Evolutionary conservation across 2,888 invertebrate genomes (phyloP), one percentile per base, ranked within the genome.

Genomic region (Octodonta nipae): DNA sequence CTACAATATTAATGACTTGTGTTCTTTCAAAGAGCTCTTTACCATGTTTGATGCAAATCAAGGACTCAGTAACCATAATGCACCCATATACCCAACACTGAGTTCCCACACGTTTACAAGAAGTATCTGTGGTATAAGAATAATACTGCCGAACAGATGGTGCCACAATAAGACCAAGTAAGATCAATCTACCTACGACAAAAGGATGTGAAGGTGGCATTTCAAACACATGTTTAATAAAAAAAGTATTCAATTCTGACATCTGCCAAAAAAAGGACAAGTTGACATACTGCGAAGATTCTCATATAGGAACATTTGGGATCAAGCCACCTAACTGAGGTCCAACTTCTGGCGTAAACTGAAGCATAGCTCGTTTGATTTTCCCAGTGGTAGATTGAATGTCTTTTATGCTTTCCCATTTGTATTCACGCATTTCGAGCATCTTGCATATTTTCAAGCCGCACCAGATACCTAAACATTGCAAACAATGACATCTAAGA

Each of bases 41-140:
- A 36, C 95, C 95, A 66, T 95, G 93, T 64, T 93, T 92, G 46
- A 95, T 80, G 59, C 95, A 95, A 31, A 95, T 70, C 58, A 93
- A 76, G 13, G 91, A 84, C 60, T 96, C 95, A 0, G 88, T 86
- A 32, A 91, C 80, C 78, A 91, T 91, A 46, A 95, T 92, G 41
- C 87, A 95, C 49, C 91, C 89, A 60, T 93, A 96, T 5, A 98
- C 92, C 96, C 96, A 98, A 61, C 95, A 95, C 58, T 98, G 98
- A 12, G 95, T 96, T 26, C 98, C 98, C n/a, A 98, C 88, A 54
- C 98, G 71, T 63, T 92, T 95, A 63, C 95, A 95, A 33, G 85
- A 76, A 3, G 95, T 86, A 62, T 98, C 96, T 15, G 96, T 96
- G 32, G 91, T 88, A 61, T 89, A 98, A 46, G 82, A 84, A 63